Percentiles rank a stretch among this genome's conserved stretches.
Evolutionary conservation across 2,888 invertebrate species (phyloP).

Genomic region (Sinhomidia bicolor): DNA sequence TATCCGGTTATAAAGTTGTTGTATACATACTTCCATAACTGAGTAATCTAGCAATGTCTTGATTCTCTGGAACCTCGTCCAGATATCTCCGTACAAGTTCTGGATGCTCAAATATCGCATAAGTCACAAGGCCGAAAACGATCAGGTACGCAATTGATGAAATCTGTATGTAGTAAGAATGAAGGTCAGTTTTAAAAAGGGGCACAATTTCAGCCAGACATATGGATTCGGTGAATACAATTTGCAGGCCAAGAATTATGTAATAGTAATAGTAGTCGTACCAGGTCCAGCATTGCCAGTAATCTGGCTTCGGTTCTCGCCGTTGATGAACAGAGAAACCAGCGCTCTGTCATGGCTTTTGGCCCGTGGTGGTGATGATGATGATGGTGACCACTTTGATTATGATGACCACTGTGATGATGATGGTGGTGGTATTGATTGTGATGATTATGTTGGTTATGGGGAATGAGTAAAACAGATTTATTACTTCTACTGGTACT

Average conservation of each 20-base stretch:
- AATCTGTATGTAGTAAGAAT: slow-evolving; percentile 40
- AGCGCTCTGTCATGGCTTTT: slow-evolving; percentile 71
- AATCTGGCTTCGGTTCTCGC: slow-evolving; percentile 74
- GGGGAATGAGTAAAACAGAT: slow-evolving; percentile 13
- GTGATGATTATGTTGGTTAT: neutral
- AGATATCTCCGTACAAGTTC: slow-evolving; percentile 74
- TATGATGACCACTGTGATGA: slow-evolving; percentile 39
- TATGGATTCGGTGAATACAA: no score
- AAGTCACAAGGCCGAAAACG: slow-evolving; percentile 71
- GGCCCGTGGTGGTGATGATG: slow-evolving; percentile 32
- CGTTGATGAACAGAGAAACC: slow-evolving; percentile 76
- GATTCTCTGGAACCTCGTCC: slow-evolving; percentile 76
- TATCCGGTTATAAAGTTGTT: neutral
- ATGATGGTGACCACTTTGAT: slow-evolving; percentile 4
- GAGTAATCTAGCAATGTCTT: slow-evolving; percentile 78
- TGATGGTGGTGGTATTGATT: neutral
- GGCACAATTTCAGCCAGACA: no score
- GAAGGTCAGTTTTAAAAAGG: no score
- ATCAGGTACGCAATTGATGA: slow-evolving; percentile 71
- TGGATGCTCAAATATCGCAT: slow-evolving; percentile 70
- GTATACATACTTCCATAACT: slow-evolving; percentile 77
- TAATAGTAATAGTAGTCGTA: slow-evolving; percentile 40
- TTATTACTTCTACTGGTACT: slow-evolving; percentile 34
- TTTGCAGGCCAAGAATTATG: no score
- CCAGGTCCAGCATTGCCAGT: slow-evolving; percentile 75